Evolutionary conservation across 2,797 vertebrate species (phyloP).

Genomic region (Trachurus trachurus): DNA sequence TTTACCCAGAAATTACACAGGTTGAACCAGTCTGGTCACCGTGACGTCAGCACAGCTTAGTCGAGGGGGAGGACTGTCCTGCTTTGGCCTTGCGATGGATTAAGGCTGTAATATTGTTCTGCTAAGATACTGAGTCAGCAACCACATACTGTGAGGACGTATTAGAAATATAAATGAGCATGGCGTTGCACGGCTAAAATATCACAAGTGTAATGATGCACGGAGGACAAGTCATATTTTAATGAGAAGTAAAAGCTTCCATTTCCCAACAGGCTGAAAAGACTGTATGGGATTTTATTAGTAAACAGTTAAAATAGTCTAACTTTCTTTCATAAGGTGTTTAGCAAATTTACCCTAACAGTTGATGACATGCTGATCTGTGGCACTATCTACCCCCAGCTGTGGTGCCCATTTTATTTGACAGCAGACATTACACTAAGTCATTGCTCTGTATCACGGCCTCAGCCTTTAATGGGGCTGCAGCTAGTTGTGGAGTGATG

Average conservation of each 20-base stretch:
- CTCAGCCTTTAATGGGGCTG: constrained; percentile 97
- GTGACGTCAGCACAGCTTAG: constrained; percentile 33
- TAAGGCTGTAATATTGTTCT: constrained; percentile 60
- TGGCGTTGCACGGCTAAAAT: constrained; percentile 41
- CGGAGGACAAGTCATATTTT: constrained; percentile 54
- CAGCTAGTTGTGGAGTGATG: constrained; percentile 98
- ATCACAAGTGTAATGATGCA: constrained; percentile 30
- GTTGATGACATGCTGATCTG: constrained; percentile 75
- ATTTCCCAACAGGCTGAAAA: constrained; percentile 41
- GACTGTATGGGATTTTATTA: constrained; percentile 50
- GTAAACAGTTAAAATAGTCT: constrained; percentile 62
- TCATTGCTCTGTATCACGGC: constrained; percentile 95
- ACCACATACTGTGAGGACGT: constrained; percentile 65
- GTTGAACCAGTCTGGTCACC: constrained; percentile 40
- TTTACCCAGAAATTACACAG: constrained; percentile 12
- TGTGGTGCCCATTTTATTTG: constrained; percentile 82
- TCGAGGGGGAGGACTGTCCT: constrained; percentile 37
- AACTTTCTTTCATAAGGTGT: constrained; percentile 72
- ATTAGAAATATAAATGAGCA: constrained; percentile 75
- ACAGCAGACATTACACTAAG: constrained; percentile 93
- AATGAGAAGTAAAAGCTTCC: constrained; percentile 56
- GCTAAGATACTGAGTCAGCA: constrained; percentile 71
- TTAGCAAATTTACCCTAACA: constrained; percentile 71
- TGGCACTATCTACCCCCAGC: constrained; percentile 75
- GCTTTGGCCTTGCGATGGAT: constrained; percentile 68